Base-by-base conservation (phyloP, 30 jellyfish, hydroid and myxozoan species). In the Aurelia sp. region DNA sequence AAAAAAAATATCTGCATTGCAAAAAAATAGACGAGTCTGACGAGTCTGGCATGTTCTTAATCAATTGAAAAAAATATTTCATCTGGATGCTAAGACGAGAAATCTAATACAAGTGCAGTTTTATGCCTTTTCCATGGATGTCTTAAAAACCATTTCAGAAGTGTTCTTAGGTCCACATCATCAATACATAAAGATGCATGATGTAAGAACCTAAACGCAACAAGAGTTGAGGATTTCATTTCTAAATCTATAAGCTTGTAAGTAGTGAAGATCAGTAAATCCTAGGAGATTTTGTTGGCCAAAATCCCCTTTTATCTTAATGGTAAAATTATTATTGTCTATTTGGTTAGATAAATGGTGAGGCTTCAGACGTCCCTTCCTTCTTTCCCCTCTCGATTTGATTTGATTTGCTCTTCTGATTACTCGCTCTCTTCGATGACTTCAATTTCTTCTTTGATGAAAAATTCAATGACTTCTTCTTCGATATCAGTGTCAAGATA, bases 401-500 rank as follows among this genome's bases (percentile, higher is more conserved):
- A 35, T 65, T 18, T 18, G 18, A 21, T 21, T 33, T 58, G 33
- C 61, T 53, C 68, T 51, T 52, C 89, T 50, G 72, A 22, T 74
- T 60, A 78, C 96, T 91, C 93, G 84, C 85, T 73, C 41, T 81
- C 87, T 91, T 69, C 96, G 3, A 89, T 58, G n/a, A 93, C 75
- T 76, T 93, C 97, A 75, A 53, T 84, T 76, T 93, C 98, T 83
- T 93, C 98, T 55, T 86, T 91, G 82, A 93, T 84, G 86, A 93
- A 93, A 84, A 93, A 93, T 80, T 93, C 98, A 73, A 93, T 78
- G 1, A 96, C 88, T 62, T 93, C 98, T 57, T 93, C 98, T 37
- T 87, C 97, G 61, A 87, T 78, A 68, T 93, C 98, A 11, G 86
- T 82, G 82, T 92, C 91, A 35, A 65, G 66, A 81, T 93, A 84